Conservation (phyloP, 2,888 invertebrate genomes). For the Amblyteles armatorius region DNA sequence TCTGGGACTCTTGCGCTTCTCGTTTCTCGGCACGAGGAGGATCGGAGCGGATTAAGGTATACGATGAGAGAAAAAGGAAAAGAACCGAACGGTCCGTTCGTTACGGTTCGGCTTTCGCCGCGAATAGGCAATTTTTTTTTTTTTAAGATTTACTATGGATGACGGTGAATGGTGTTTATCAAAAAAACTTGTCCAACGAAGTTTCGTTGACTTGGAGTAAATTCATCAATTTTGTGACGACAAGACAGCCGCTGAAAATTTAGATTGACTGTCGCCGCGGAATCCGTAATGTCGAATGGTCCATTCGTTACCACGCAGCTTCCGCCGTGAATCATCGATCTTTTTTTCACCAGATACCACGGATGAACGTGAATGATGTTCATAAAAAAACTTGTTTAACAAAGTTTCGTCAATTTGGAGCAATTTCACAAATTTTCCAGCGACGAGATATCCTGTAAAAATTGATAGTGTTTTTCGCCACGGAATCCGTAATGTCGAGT, state of each 20-base stretch:
- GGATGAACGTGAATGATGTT: background rate
- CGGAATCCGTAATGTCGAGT: background rate
- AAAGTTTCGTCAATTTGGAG: background rate
- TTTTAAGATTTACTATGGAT: background rate
- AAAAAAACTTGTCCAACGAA: background rate
- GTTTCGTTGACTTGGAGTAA: background rate
- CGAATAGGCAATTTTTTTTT: background rate
- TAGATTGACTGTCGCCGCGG: background rate
- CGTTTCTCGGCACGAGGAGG: constrained; percentile 1
- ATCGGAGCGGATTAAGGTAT: background rate
- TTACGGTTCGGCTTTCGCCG: background rate
- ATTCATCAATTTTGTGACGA: background rate
- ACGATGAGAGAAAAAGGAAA: background rate
- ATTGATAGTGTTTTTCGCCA: background rate
- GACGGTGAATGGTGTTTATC: background rate
- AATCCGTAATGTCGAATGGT: background rate
- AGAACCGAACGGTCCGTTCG: background rate
- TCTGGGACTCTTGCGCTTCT: constrained; percentile 21
- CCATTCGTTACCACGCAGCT: background rate
- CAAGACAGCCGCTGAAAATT: background rate
- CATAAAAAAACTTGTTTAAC: background rate
- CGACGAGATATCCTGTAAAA: background rate
- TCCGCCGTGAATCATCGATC: background rate
- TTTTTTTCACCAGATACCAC: background rate
- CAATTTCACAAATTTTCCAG: background rate